Evolutionary conservation across 2,797 vertebrate species (phyloP), one percentile per base, ranked within the genome.

Genomic region (Microctenopoma stevenorrisi): DNA sequence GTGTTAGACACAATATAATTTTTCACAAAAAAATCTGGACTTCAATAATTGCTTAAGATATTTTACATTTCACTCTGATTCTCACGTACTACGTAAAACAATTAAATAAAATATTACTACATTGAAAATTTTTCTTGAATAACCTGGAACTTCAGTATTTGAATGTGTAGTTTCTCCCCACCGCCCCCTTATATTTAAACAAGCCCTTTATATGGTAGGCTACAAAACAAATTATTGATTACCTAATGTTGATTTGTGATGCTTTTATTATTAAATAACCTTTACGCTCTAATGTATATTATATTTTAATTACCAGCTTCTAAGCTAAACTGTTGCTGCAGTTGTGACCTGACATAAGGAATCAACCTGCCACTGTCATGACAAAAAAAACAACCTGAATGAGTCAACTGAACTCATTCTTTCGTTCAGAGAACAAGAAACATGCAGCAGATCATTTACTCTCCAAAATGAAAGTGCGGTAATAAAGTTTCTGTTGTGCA

Each of bases 151-250:
- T 14, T 43, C 28, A 30, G 28, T 33, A 22, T 5, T 35, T 53
- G 13, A 33, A 65, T 48, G 18, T 72, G 16, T 49, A 26, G 10
- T 8, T 48, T 44, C 12, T 50, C 13, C 9, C 56, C 22, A 61
- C 37, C 5, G 1, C 3, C 46, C n/a, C 4, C 10, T 42, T 14
- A 46, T 12, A 25, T 15, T 5, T 49, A 16, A 28, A 14, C n/a
- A 54, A 25, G 5, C 2, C 60, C n/a, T 33, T 42, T 2, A 7
- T 0, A 37, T 15, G 1, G 13, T 15, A 44, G 12, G 9, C n/a
- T 10, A 14, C 3, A 25, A 1, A 6, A 28, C 18, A 5, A 11
- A 11, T 5, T 2, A 30, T 7, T 44, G 8, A 4, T 30, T 4
- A 30, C 5, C 8, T 12, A 53, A 40, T 55, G 42, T 33, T 33